Evolutionary conservation across 2,113 vertebrate species (phyloP), one percentile per base, ranked within the genome.

Genomic region (Pandion haliaetus): DNA sequence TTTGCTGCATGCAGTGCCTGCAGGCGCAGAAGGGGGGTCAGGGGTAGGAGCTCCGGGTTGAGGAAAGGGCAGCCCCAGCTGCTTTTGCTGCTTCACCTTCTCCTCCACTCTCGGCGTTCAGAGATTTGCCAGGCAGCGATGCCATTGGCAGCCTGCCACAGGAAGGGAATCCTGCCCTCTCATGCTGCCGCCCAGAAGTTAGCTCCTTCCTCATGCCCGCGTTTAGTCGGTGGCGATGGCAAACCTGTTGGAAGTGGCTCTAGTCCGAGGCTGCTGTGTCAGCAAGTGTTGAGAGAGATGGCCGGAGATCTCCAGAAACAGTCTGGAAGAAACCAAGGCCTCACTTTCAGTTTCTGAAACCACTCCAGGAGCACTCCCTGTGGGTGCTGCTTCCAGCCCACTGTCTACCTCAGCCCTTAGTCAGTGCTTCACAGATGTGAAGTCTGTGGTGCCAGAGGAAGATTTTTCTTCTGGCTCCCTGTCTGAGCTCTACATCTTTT

Each of bases 111-210:
- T 88, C 12, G 2, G 36, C 3, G 1, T 65, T 84, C 58, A 59
- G 77, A 65, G 81, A 52, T 77, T 70, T 73, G 52, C 59, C 71
- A 78, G 83, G 74, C 59, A 52, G 62, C 0, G 2, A 42, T 0
- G 2, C 77, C 0, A 2, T 16, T 93, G 94, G 89, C 89, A 82
- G 86, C 73, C 78, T 87, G 81, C 86, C 94, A 57, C 0, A 0
- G 72, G 77, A 34, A 95, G 89, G 86, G 95, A 92, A 89, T 92
- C 94, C 94, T 96, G 88, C 61, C 47, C 69, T 86, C 49, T 86
- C 45, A 4, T 10, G 61, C 73, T 93, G 86, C 81, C 5, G 4
- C 0, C 0, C 70, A 40, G 70, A 79, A 63, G 18, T 85, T 79
- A 34, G 78, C 57, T 85, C 66, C 54, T 82, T 91, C 70, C 44